Evolutionary conservation across 2,888 invertebrate genomes (phyloP).

Genomic region (Argynnis bischoffii): DNA sequence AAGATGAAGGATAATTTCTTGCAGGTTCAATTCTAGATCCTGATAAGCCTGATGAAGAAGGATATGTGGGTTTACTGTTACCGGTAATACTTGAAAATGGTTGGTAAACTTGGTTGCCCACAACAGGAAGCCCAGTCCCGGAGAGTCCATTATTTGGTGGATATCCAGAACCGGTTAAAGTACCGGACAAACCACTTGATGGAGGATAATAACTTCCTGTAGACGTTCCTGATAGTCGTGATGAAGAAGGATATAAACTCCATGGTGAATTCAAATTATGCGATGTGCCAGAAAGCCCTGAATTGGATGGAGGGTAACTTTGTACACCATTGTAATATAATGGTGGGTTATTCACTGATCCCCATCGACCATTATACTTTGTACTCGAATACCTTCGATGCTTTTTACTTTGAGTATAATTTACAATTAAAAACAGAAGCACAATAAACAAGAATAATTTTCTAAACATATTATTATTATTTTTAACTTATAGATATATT

Average conservation of each 20-base stretch:
- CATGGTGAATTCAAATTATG: neutral
- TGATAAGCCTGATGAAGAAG: constrained; percentile 11
- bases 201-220: constrained; percentile 7
- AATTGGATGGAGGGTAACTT: constrained; percentile 1
- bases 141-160: neutral
- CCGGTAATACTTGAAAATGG: neutral
- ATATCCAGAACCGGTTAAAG: neutral
- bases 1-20: neutral
- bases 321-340: neutral
- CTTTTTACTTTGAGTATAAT: constrained; percentile 4
- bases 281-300: constrained; percentile 7
- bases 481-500: neutral
- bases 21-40: constrained; percentile 12
- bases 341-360: neutral
- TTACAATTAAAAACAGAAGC: neutral
- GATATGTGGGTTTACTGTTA: constrained; percentile 10
- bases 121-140: neutral
- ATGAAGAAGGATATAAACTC: constrained; percentile 2
- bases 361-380: neutral
- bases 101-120: neutral
- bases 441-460: constrained; percentile 2
- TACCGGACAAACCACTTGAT: constrained; percentile 6
- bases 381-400: neutral
- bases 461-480: neutral
- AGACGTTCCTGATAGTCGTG: constrained; percentile 1